Percentiles rank a stretch among this genome's conserved stretches.
Conservation (phyloP, 1,140 invertebrate genomes). For the Limonius californicus region DNA sequence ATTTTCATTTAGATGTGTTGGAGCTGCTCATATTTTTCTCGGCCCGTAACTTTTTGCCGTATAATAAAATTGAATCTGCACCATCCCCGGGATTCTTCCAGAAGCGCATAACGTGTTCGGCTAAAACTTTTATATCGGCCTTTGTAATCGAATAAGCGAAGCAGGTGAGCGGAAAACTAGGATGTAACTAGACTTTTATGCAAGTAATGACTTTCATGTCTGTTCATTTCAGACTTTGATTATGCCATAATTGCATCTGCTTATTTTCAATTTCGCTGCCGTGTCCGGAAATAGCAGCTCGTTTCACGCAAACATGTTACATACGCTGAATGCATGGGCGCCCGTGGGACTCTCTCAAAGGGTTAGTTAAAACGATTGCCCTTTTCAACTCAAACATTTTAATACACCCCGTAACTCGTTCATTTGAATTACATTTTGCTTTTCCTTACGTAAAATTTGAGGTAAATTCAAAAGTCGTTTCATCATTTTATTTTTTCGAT, state of each 20-base stretch:
- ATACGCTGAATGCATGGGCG: no score
- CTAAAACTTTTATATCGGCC: constrained; percentile 2
- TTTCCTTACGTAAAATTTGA: no score
- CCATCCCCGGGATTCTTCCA: neutral
- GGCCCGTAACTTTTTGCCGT: constrained; percentile 1
- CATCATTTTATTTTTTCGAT: no score
- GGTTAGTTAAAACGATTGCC: no score
- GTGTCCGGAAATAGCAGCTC: neutral
- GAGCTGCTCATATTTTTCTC: neutral
- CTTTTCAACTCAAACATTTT: no score
- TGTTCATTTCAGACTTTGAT: constrained; percentile 13
- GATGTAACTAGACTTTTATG: constrained; percentile 11
- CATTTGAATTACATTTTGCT: no score
- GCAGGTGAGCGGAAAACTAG: constrained; percentile 9
- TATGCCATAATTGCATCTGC: constrained; percentile 6
- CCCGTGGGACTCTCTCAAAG: no score
- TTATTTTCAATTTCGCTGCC: constrained; percentile 8
- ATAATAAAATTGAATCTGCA: constrained; percentile 1
- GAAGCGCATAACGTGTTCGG: constrained; percentile 3
- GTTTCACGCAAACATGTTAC: neutral
- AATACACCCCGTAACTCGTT: no score
- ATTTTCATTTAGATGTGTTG: neutral
- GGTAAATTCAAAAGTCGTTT: no score
- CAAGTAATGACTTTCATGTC: constrained; percentile 7
- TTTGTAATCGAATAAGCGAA: constrained; percentile 1